Evolutionary conservation across 1,140 invertebrate genomes (phyloP), one percentile per base, ranked within the genome.

Genomic region (Temnothorax longispinosus): DNA sequence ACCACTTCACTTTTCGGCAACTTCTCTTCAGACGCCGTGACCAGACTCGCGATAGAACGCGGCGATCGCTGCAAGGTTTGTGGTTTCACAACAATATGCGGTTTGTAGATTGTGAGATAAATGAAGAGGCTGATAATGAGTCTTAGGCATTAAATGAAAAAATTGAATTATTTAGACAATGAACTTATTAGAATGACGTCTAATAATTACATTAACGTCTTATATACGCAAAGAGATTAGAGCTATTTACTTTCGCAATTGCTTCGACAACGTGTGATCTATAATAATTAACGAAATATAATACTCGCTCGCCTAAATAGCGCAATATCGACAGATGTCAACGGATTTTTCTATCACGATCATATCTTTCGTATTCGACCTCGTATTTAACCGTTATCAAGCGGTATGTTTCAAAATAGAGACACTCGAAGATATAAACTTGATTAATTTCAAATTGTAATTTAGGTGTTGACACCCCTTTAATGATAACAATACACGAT

Each of bases 1-100:
- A 3, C 13, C 3, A 44, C 11, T 84, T 13, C 54, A 41, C 2
- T 84, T 38, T 60, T 75, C n/a, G 54, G 69, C 27, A 84, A 75
- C n/a, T 62, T 50, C 15, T 84, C 69, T 3, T 75, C 54, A 13
- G 52, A 75, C 35, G 5, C 69, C 38, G 27, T 54, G 27, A 74
- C 21, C 10, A 27, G 52, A 74, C 41, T 81, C 77, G 35, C 64
- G n/a, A 52, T 82, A 44, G 80, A 74, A 35, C 80, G 67, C 27
- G 60, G 38, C 18, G 69, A 75, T 27, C 80, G 56, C 41, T 84
- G 69, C 69, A 84, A 84, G 80, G 80, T 84, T 60, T 27, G 69
- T 75, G 60, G 11, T 5, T 58, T 10, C 11, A 6, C 1, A 1
- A 72, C 18, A 56, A 6, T 18, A 32, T 32, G 3, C 44, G n/a